Percentiles rank a stretch among this genome's conserved stretches.
Conservation (phyloP, 2,113 vertebrate genomes). For the Myotis brandtii region DNA sequence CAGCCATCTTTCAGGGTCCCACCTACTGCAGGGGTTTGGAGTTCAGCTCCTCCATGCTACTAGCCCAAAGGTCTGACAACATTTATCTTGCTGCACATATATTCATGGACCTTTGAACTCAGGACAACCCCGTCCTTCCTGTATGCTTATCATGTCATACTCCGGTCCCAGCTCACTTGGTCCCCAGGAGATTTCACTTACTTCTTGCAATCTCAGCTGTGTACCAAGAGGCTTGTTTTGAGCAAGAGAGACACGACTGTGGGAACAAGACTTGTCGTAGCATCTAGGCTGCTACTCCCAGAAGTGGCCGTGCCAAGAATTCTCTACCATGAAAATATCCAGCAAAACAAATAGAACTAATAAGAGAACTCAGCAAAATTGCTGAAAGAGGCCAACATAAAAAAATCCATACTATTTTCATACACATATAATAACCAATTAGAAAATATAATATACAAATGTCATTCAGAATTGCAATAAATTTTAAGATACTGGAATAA, state of each 20-base stretch:
- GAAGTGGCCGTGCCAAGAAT: neutral
- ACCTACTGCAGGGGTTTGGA: neutral
- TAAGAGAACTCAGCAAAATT: neutral
- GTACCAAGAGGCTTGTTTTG: neutral
- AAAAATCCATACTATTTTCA: slow-evolving; percentile 14
- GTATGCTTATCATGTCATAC: neutral
- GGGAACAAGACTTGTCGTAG: neutral
- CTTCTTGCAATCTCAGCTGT: neutral
- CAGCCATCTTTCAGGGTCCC: neutral
- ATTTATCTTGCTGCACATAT: neutral
- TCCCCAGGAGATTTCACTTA: neutral
- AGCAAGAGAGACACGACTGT: neutral
- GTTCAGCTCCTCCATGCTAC: neutral
- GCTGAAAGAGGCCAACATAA: neutral
- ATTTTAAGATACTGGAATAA: slow-evolving; percentile 41
- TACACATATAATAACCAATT: neutral
- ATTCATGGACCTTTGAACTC: neutral
- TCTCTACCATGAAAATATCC: neutral
- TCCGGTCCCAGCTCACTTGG: neutral
- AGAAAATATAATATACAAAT: slow-evolving; percentile 49
- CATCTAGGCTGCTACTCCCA: neutral
- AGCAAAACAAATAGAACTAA: neutral
- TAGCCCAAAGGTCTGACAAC: neutral
- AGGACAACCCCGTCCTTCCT: neutral
- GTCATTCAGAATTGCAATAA: slow-evolving; percentile 9